Evolutionary conservation across 1,140 invertebrate genomes (phyloP).

Genomic region (Hylaeus volcanicus): DNA sequence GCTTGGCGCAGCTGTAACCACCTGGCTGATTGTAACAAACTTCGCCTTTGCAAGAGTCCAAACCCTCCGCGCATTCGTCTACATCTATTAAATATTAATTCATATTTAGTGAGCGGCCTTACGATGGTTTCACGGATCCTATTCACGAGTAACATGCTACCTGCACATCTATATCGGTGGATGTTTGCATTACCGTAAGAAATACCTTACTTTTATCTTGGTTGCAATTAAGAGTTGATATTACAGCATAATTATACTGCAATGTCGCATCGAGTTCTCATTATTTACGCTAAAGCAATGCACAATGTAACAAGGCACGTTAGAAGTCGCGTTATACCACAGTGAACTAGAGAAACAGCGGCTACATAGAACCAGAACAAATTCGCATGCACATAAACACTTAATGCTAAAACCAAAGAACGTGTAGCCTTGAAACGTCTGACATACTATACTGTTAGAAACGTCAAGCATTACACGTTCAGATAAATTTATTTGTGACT

Average conservation of each 20-base stretch:
- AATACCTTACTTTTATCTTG: too few species aligned
- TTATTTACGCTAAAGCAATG: neutral
- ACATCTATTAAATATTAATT: constrained; percentile 75
- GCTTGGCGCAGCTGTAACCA: constrained; percentile 81
- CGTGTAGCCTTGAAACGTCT: neutral
- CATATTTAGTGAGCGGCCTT: too few species aligned
- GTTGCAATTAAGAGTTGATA: too few species aligned
- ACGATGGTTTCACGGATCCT: too few species aligned
- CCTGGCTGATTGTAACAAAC: constrained; percentile 83
- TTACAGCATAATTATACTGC: too few species aligned
- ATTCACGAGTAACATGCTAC: too few species aligned
- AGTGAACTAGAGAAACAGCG: neutral
- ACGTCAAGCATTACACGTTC: neutral
- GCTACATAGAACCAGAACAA: neutral
- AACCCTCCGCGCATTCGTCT: constrained; percentile 80
- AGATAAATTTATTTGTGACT: neutral
- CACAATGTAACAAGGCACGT: neutral
- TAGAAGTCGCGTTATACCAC: neutral
- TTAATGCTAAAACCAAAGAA: neutral
- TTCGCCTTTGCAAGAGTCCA: constrained; percentile 73
- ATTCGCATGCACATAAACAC: neutral
- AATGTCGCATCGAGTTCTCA: too few species aligned
- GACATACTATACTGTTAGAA: neutral
- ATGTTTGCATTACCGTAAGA: too few species aligned
- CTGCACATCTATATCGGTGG: too few species aligned